Conservation (phyloP, 2,113 vertebrate genomes). For the Corapipo altera region DNA sequence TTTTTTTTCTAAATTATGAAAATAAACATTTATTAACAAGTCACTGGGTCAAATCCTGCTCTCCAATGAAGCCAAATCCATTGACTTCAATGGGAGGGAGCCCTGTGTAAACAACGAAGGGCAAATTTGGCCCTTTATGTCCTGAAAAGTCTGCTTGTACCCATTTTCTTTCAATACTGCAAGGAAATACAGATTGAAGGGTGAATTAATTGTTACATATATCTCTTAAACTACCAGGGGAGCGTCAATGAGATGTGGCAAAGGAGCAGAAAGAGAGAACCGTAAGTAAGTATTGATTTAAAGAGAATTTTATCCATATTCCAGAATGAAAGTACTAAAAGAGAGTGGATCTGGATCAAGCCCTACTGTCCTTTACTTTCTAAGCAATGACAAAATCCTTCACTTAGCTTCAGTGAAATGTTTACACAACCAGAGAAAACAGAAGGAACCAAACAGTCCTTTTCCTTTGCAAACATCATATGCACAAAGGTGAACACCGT, state of each 20-base stretch:
- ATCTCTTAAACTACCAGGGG: background rate
- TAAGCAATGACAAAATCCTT: constrained; percentile 10
- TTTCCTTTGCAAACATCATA: background rate
- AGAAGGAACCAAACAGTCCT: background rate
- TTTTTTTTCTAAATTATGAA: constrained; percentile 65
- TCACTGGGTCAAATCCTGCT: constrained; percentile 47
- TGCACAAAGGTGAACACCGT: background rate
- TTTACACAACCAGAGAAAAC: background rate
- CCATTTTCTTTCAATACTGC: background rate
- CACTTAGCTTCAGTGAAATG: background rate
- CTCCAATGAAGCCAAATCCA: constrained; percentile 15
- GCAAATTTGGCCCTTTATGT: constrained; percentile 44
- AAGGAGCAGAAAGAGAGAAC: background rate
- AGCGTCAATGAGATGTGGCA: background rate
- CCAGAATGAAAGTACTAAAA: constrained; percentile 5
- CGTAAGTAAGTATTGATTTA: background rate
- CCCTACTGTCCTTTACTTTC: background rate
- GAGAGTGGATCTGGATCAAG: background rate
- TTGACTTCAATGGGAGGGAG: constrained; percentile 20
- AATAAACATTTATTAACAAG: constrained; percentile 70
- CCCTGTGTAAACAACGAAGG: constrained; percentile 21
- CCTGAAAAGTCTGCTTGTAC: constrained; percentile 56
- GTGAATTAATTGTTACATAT: background rate
- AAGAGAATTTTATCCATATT: constrained; percentile 4
- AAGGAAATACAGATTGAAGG: background rate